Percentiles rank a stretch among this genome's conserved stretches.
These are phyloP conservation scores for Anodontia alba DNA, from an alignment of 2,888 invertebrate genomes.

Conservation along the genomic window DNA sequence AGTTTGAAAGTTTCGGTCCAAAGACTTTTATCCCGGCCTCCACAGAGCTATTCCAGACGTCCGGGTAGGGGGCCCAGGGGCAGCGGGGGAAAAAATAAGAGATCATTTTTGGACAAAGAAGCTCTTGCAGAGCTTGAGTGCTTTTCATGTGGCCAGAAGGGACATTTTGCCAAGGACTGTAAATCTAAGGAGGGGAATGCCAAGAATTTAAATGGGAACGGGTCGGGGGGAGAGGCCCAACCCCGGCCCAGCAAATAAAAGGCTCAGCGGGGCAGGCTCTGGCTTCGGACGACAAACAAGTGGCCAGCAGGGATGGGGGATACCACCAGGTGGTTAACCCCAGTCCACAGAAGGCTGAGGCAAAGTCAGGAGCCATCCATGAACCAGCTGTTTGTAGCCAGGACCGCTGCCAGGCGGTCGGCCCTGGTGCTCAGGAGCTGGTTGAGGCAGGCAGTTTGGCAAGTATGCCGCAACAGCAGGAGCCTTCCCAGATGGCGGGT, in stretches of 20 bases:
- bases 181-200: too few relatives aligned
- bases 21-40: too few relatives aligned
- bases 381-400: too few relatives aligned
- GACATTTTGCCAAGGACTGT: too few relatives aligned
- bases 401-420: too few relatives aligned
- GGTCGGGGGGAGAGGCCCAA: not conserved
- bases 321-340: not conserved
- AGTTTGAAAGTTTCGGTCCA: not conserved
- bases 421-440: not conserved
- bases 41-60: too few relatives aligned
- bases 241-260: not conserved
- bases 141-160: too few relatives aligned
- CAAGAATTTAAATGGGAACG: not conserved
- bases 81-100: too few relatives aligned
- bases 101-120: too few relatives aligned
- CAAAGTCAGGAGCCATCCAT: too few relatives aligned
- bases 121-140: too few relatives aligned
- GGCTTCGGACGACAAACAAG: not conserved
- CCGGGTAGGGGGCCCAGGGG: too few relatives aligned
- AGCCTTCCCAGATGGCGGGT: not conserved
- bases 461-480: not conserved
- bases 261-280: not conserved
- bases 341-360: not conserved
- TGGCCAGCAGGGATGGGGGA: not conserved
- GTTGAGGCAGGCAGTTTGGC: not conserved